Evolutionary conservation across 2,797 vertebrate genomes (phyloP).

Genomic region (Gorsachius magnificus): DNA sequence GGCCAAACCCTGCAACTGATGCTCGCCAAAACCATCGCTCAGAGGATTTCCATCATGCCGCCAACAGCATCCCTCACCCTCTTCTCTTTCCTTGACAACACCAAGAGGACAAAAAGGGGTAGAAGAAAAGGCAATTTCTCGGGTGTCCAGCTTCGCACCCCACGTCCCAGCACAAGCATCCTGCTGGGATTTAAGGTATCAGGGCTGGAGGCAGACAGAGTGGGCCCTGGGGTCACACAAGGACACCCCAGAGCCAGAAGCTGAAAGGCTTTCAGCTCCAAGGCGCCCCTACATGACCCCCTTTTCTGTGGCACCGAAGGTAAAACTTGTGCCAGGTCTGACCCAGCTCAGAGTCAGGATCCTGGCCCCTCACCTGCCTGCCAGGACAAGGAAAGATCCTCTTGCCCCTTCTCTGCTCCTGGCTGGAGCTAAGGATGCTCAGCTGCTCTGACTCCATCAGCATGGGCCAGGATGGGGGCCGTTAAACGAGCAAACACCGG

Average conservation of each 20-base stretch:
- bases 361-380: background rate
- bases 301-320: background rate
- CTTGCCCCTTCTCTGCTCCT: accelerated
- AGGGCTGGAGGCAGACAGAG: background rate
- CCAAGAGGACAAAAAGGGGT: background rate
- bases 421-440: background rate
- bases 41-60: background rate
- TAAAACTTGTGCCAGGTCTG: background rate
- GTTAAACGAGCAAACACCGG: background rate
- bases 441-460: accelerated
- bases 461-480: accelerated
- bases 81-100: background rate
- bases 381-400: accelerated
- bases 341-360: accelerated
- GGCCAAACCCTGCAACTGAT: background rate
- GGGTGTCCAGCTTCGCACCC: accelerated
- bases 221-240: background rate
- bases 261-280: background rate
- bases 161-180: background rate
- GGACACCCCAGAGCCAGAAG: background rate
- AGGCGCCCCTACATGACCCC: background rate
- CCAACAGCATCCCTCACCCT: background rate
- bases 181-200: background rate
- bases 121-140: background rate
- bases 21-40: background rate